Conservation (phyloP, 2,113 vertebrate genomes). For the Irena cyanogastra region DNA sequence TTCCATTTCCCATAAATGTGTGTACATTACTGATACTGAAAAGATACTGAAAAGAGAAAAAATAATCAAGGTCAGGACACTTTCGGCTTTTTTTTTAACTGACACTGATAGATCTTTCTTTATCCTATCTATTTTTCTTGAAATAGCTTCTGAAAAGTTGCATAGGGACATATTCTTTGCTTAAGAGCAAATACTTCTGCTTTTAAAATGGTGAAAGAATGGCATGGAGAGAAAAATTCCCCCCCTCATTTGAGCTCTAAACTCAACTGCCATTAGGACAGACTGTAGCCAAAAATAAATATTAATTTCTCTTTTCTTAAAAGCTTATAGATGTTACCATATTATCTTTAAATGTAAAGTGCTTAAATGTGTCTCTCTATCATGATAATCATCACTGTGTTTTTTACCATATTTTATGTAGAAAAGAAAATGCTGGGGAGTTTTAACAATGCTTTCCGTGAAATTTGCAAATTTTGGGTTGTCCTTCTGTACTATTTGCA, state of each 20-base stretch:
- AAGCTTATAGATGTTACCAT: not conserved
- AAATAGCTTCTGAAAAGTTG: not conserved
- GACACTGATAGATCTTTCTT: not conserved
- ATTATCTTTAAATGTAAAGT: not conserved
- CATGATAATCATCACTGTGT: not conserved
- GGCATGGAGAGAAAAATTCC: not conserved
- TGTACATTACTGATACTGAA: not conserved
- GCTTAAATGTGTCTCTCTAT: not conserved
- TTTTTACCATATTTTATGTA: not conserved
- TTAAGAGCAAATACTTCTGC: not conserved
- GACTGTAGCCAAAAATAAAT: not conserved
- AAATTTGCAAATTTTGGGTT: not conserved
- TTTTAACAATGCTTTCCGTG: not conserved
- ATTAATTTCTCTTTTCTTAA: not conserved
- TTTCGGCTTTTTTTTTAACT: not conserved
- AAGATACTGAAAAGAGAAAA: not conserved
- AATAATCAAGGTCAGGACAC: not conserved
- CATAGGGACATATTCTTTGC: not conserved
- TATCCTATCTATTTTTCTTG: not conserved
- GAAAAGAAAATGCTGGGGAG: not conserved
- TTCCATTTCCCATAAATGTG: slow-evolving; percentile 3
- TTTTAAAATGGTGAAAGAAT: not conserved
- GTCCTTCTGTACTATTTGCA: not conserved
- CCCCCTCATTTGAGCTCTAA: not conserved
- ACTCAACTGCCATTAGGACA: not conserved